A percentile compares a stretch with the other conserved stretches of the same genome.
Conservation (phyloP, 2,797 vertebrate genomes). For the Kryptopterus vitreolus region DNA sequence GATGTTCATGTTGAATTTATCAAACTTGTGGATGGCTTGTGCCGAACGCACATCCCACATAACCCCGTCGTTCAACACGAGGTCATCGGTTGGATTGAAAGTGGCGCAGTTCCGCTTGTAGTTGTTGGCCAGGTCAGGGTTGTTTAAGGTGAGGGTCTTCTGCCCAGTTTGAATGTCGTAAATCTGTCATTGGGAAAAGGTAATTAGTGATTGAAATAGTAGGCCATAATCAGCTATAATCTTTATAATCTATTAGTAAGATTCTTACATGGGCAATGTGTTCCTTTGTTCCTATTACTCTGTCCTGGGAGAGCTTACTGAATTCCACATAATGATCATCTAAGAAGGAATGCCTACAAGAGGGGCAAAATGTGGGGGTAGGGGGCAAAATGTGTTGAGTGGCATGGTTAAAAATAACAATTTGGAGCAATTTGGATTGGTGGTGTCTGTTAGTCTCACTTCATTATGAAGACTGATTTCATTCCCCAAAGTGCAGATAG, state of each 20-base stretch:
- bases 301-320: slow-evolving; percentile 98
- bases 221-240: no score
- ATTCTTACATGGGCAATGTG: slow-evolving; percentile 89
- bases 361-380: slow-evolving; percentile 10
- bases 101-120: slow-evolving; percentile 99
- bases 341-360: slow-evolving; percentile 90
- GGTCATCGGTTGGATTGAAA: slow-evolving; percentile 97
- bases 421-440: neutral
- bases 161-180: slow-evolving; percentile 99
- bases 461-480: slow-evolving; percentile 99
- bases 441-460: slow-evolving; percentile 76
- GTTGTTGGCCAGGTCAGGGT: slow-evolving; percentile 98
- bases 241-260: no score
- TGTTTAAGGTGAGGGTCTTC: slow-evolving; percentile 95
- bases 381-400: neutral
- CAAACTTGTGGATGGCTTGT: slow-evolving; percentile 98
- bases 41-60: slow-evolving; percentile 96
- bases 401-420: no score
- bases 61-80: slow-evolving; percentile 97
- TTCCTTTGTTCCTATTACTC: slow-evolving; percentile 97
- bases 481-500: slow-evolving; percentile 97
- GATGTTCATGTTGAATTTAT: slow-evolving; percentile 99
- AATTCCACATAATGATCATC: slow-evolving; percentile 99
- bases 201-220: neutral
- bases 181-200: slow-evolving; percentile 76